Conservation (phyloP, 2,797 vertebrate species). For the Enteromius anoplus region DNA sequence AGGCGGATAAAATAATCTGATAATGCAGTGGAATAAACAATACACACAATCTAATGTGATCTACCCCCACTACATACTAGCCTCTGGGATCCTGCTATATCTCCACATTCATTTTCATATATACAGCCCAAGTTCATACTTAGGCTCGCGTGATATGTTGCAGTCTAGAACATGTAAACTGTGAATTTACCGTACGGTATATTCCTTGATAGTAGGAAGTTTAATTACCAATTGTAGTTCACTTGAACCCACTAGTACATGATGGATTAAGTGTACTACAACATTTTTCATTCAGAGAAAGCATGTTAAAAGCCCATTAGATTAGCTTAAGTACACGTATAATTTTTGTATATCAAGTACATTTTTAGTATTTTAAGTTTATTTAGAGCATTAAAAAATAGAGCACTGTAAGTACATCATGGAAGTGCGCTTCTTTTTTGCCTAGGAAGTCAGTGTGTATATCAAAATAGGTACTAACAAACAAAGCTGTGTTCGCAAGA, state of each 20-base stretch:
- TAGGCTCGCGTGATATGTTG: background rate
- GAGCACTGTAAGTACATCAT: background rate
- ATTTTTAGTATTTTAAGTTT: background rate
- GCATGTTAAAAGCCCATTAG: background rate
- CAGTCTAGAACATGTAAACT: background rate
- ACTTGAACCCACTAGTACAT: background rate
- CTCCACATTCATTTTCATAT: constrained; percentile 13
- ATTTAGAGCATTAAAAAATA: background rate
- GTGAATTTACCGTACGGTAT: background rate
- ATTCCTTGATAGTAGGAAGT: background rate
- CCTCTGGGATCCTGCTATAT: background rate
- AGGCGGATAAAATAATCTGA: constrained; percentile 3
- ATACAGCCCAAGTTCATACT: background rate
- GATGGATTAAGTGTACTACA: background rate
- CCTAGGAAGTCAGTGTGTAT: background rate
- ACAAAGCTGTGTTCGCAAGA: background rate
- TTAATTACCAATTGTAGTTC: background rate
- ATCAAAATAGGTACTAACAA: background rate
- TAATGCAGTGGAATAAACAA: constrained; percentile 15
- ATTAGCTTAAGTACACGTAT: background rate
- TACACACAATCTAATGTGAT: constrained; percentile 3
- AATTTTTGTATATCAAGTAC: background rate
- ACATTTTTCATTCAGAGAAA: background rate
- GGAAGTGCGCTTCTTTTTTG: background rate
- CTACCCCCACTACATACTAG: constrained; percentile 7